Percentiles rank a stretch among this genome's conserved stretches.
phyloP scores from a whole-genome alignment of 2,113 vertebrate genomes.

The Electrona antarctica region DNA sequence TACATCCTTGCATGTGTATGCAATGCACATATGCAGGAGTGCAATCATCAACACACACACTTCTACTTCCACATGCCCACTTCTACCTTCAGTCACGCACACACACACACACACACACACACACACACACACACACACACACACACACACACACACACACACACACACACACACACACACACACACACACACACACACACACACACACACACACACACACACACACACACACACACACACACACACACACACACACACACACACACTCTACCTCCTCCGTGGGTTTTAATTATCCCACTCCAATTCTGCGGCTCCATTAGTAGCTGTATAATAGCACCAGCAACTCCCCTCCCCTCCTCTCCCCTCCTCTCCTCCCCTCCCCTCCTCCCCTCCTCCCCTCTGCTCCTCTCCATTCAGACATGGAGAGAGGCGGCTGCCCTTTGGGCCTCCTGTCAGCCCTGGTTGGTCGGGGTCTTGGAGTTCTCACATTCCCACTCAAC shows the following conservation, averaged over 20 bases:
- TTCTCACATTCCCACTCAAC: constrained; percentile 85
- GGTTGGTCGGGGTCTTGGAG: constrained; percentile 81
- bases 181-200: neutral
- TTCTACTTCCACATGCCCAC: constrained; percentile 24
- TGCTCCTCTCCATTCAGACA: constrained; percentile 68
- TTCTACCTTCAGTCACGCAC: constrained; percentile 44
- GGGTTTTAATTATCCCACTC: constrained; percentile 84
- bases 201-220: neutral
- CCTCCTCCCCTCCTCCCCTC: constrained; percentile 11
- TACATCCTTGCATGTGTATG: no score
- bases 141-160: constrained; percentile 2
- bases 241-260: neutral
- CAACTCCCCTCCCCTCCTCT: neutral
- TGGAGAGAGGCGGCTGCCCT: constrained; percentile 78
- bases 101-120: constrained; percentile 48
- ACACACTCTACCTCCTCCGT: constrained; percentile 41
- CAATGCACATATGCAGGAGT: no score
- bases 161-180: neutral
- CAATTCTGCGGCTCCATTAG: constrained; percentile 73
- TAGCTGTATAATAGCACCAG: constrained; percentile 74
- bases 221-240: constrained; percentile 18
- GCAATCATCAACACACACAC: constrained; percentile 19
- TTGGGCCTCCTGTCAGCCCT: constrained; percentile 82
- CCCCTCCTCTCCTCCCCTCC: constrained; percentile 7
- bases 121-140: constrained; percentile 35